These are phyloP conservation scores for Cryptops parisi DNA, from an alignment of 2,888 invertebrate species.

Conservation along the genomic window DNA sequence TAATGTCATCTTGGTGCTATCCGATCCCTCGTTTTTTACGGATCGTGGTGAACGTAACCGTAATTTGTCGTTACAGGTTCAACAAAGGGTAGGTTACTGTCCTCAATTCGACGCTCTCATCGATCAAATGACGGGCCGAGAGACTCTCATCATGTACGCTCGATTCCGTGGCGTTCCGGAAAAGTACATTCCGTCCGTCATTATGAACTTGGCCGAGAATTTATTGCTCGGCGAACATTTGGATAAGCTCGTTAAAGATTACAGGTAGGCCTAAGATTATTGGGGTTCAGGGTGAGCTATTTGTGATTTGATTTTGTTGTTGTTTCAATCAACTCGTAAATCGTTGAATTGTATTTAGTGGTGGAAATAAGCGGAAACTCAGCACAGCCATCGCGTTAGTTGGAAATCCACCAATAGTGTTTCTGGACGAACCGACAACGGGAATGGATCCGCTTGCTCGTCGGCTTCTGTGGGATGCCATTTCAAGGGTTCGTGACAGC, in stretches of 20 bases:
- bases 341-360: conserved; percentile 35
- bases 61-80: conserved; percentile 25
- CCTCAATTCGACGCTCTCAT: conserved; percentile 61
- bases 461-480: conserved; percentile 62
- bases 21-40: too few relatives aligned
- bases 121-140: conserved; percentile 54
- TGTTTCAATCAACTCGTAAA: background rate
- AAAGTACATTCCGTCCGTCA: conserved; percentile 31
- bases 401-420: conserved; percentile 51
- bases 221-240: conserved; percentile 47
- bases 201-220: conserved; percentile 37
- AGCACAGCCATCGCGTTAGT: conserved; percentile 55
- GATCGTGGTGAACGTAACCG: too few relatives aligned
- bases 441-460: conserved; percentile 70
- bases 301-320: background rate
- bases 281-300: background rate
- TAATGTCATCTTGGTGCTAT: too few relatives aligned
- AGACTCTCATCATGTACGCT: conserved; percentile 49
- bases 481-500: conserved; percentile 48
- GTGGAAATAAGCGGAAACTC: conserved; percentile 57
- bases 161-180: conserved; percentile 45
- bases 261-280: conserved; percentile 24
- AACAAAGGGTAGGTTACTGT: conserved; percentile 45
- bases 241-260: conserved; percentile 39
- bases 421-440: conserved; percentile 47